Evolutionary conservation across 2,888 invertebrate species (phyloP), one percentile per base, ranked within the genome.

Genomic region (Amiota mariae): DNA sequence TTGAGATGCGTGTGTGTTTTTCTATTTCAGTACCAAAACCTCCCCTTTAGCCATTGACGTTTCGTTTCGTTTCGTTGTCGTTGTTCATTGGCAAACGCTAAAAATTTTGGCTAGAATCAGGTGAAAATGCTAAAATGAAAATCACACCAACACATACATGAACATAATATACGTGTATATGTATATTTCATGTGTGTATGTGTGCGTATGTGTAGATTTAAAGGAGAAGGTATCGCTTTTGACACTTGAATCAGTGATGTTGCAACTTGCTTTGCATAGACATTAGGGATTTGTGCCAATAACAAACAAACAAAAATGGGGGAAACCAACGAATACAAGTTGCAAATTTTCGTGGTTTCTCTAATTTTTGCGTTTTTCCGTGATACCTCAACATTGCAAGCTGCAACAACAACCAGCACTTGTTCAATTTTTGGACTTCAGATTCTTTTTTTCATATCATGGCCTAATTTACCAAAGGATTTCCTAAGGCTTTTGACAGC

Each of bases 1-100:
- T 85, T 85, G 78, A 81, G 82, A 78, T 78, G 75, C 36, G 36
- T 36, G 36, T 6, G 36, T 36, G 77, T 49, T 36, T 18, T 47
- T 68, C 49, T 51, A 54, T 54, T 15, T 9, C 12, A 15, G 54
- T n/a, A 1, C 54, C 54, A 20, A 11, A 18, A 20, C 59, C 9
- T 59, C 11, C 18, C 59, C 59, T 3, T 9, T 8, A 20, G 59
- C 59, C 8, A 20, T 20, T 59, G 59, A 12, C 59, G 20, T 18
- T 15, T 4, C 15, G 10, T 67, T 51, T 68, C 36, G 36, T 36
- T 36, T 36, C 4, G 6, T 36, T 4, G 36, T 24, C 24, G 24
- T 24, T 24, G 24, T 57, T 57, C 57, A n/a, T 20, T 59, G 9
- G 20, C 18, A 18, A 15, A 59, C 59, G 10, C 54, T 12, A 51